Evolutionary conservation across 2,797 vertebrate genomes (phyloP).

Genomic region (Gymnocypris eckloni): DNA sequence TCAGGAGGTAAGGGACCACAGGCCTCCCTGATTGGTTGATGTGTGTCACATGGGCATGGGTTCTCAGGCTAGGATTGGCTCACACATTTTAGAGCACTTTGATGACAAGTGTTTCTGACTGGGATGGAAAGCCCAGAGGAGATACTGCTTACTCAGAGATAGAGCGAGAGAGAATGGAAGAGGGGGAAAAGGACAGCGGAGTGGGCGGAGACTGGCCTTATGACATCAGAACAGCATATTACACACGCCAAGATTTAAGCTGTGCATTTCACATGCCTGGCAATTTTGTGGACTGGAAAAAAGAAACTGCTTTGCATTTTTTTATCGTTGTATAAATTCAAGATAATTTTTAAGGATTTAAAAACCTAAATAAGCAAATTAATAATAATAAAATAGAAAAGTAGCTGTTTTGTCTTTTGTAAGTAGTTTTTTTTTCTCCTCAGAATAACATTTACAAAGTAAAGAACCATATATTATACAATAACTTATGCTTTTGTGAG

Average conservation of each 20-base stretch:
- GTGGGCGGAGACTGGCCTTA: conserved; percentile 36
- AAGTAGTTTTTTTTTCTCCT: too few relatives aligned
- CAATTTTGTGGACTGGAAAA: background rate
- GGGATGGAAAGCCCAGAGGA: conserved; percentile 73
- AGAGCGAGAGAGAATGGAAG: background rate
- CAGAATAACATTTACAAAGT: background rate
- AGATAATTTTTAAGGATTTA: background rate
- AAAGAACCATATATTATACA: background rate
- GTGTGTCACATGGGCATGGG: conserved; percentile 64
- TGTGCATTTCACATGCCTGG: background rate
- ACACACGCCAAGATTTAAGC: background rate
- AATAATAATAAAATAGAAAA: background rate
- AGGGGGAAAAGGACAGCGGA: conserved; percentile 14
- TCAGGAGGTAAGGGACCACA: conserved; percentile 75
- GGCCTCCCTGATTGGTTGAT: conserved; percentile 69
- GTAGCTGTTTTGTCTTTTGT: too few relatives aligned
- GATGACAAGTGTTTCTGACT: conserved; percentile 81
- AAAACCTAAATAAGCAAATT: background rate
- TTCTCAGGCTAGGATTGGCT: conserved; percentile 73
- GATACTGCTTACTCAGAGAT: conserved; percentile 59
- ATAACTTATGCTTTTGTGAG: background rate
- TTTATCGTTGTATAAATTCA: background rate
- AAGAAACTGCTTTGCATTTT: background rate
- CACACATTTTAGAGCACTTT: conserved; percentile 77
- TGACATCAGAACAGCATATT: conserved; percentile 58